Evolutionary conservation across 2,888 invertebrate genomes (phyloP), one percentile per base, ranked within the genome.

Genomic region (Lithophane ornitopus): DNA sequence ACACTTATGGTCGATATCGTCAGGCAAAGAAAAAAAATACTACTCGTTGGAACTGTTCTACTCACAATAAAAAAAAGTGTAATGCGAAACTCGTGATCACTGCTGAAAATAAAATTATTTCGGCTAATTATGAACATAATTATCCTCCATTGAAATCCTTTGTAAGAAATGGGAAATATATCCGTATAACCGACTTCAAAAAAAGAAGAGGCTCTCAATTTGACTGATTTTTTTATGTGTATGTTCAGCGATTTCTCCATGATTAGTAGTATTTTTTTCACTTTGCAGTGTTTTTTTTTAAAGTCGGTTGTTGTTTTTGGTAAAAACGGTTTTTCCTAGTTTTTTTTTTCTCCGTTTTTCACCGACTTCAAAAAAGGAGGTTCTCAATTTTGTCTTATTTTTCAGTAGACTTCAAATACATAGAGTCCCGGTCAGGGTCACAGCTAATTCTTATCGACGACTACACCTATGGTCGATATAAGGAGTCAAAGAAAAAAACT

Each of bases 21-120:
- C 2, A 59, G 22, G 0, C 3, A n/a, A 44, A 14, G 2, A 39
- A 14, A 4, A 76, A 46, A 26, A 46, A 9, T 22, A 65, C 26
- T 4, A 65, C 28, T 16, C 52, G 70, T 46, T 87, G 84, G 87
- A 70, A 70, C 16, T 88, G 87, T 70, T 88, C 85, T 1, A 75
- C 87, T 4, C 80, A 87, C 28, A 68, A 74, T 1, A 68, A 56
- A 19, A 78, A 59, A 19, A 81, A 74, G 16, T 88, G 87, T n/a
- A 81, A 61, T 22, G 82, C 81, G 1, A 80, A 70, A 34, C 19
- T 84, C 44, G 1, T 65, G 11, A 59, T 34, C 0, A 19, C 72
- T 39, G 9, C 22, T 2, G 3, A 52, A 9, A 54, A 65, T 14
- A 14, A 19, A 44, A 62, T 81, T 39, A 19, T 81, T 61, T 34